These are phyloP conservation scores for Aurelia sp. DNA, from an alignment of 30 jellyfish, hydroid and myxozoan species.

Conservation along the genomic window DNA sequence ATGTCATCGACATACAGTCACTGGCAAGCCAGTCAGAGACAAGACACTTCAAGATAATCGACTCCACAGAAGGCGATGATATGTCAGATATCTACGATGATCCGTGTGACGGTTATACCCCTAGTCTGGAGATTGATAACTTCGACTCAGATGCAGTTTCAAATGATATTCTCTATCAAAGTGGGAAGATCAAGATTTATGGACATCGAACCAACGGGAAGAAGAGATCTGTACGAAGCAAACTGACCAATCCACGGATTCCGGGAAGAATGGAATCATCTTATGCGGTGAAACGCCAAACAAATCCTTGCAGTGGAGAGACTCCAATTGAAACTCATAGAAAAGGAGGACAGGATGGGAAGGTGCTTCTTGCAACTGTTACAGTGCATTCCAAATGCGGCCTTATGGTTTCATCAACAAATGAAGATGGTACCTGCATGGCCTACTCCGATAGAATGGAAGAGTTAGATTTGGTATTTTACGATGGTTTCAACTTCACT, in stretches of 20 bases:
- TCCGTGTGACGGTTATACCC: slow-evolving; percentile 11
- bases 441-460: background rate
- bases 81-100: background rate
- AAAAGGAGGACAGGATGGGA: slow-evolving; percentile 37
- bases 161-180: slow-evolving; percentile 22
- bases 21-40: background rate
- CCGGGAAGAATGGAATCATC: background rate
- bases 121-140: background rate
- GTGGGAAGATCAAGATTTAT: slow-evolving; percentile 17
- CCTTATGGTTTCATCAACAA: background rate
- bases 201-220: slow-evolving; percentile 5
- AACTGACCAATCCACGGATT: background rate
- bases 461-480: background rate
- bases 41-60: slow-evolving; percentile 31
- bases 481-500: background rate
- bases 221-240: background rate
- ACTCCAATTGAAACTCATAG: background rate
- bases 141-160: slow-evolving; percentile 10
- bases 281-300: background rate
- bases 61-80: slow-evolving; percentile 7
- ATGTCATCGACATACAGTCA: background rate
- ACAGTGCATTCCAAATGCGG: slow-evolving; percentile 26
- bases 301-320: slow-evolving; percentile 19
- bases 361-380: slow-evolving; percentile 22
- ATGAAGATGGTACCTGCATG: slow-evolving; percentile 3